Base-by-base conservation (phyloP, 2,797 vertebrate genomes). In the Tauraco hartlaubi region DNA sequence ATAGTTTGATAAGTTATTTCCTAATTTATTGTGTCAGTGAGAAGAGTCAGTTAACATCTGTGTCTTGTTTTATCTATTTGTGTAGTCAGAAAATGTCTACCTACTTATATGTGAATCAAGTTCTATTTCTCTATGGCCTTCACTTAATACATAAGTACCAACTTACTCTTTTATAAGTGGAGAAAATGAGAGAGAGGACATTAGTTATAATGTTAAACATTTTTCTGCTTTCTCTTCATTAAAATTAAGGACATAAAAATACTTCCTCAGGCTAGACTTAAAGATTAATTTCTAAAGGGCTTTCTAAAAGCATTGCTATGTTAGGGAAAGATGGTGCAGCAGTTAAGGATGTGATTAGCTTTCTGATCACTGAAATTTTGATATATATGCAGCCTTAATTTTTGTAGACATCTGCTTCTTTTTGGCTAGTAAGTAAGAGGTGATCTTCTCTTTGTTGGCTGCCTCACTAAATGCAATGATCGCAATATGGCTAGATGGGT, bases 201-300 rank as follows among this genome's bases (percentile, higher is more conserved):
- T 94, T 48, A 76, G 25, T 84, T 85, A 59, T 6, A 94, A 71
- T 1, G 6, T 55, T 86, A 72, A 96, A 72, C 9, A 26, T 74
- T 69, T 49, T 90, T 85, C 74, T 74, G 28, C 33, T 73, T 90
- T 73, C 56, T 88, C 20, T 80, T 94, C 72, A 79, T 88, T 94
- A 69, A 85, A 94, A 86, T 59, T 44, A 87, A 93, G 28, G 29
- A 51, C 43, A 69, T 88, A 80, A 90, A 92, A 95, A 49, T 68
- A 63, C 6, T 90, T 90, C 76, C 80, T 71, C 44, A 31, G 85
- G 83, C 83, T 76, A 92, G 56, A 86, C 82, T 78, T 93, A 58
- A 22, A 88, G 69, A 86, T 41, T 88, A 52, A 76, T 90, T 94
- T 92, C 67, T 78, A 41, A 91, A 85, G 25, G 48, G 18, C 22